These are phyloP conservation scores for Toxotes lorentzi DNA, from an alignment of 2,797 vertebrate genomes.

Conservation along the genomic window DNA sequence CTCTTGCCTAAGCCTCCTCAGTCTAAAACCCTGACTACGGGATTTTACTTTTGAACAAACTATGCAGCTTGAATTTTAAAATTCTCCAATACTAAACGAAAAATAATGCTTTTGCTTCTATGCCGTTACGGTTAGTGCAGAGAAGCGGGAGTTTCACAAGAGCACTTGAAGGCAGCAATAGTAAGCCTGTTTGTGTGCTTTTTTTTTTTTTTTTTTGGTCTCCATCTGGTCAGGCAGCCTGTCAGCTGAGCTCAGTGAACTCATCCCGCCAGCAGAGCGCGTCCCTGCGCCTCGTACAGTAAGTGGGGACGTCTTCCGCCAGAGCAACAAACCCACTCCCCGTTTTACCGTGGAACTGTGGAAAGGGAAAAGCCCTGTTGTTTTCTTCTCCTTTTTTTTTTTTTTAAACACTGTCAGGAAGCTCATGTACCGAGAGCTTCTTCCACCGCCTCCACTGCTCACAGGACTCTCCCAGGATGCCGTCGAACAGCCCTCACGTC, in stretches of 20 bases:
- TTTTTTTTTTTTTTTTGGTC: neutral
- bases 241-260: slow-evolving; percentile 40
- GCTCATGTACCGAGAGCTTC: slow-evolving; percentile 63
- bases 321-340: slow-evolving; percentile 66
- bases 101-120: too few species aligned
- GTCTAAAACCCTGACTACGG: neutral
- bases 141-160: slow-evolving; percentile 8
- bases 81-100: too few species aligned
- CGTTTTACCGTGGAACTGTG: slow-evolving; percentile 62
- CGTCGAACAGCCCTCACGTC: slow-evolving; percentile 53
- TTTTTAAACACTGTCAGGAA: slow-evolving; percentile 55
- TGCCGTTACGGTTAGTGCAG: neutral
- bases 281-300: slow-evolving; percentile 71
- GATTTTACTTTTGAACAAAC: too few species aligned
- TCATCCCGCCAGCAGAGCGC: slow-evolving; percentile 79
- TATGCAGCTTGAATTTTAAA: too few species aligned
- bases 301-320: slow-evolving; percentile 53
- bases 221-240: slow-evolving; percentile 17
- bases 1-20: neutral
- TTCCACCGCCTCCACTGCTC: slow-evolving; percentile 39
- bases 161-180: slow-evolving; percentile 48
- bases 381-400: slow-evolving; percentile 3
- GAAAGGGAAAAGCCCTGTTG: slow-evolving; percentile 62
- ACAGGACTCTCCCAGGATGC: slow-evolving; percentile 75
- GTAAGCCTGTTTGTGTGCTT: neutral